A percentile compares a stretch with the other conserved stretches of the same genome.
Conservation (phyloP, 2,797 vertebrate species). For the Erithacus rubecula region DNA sequence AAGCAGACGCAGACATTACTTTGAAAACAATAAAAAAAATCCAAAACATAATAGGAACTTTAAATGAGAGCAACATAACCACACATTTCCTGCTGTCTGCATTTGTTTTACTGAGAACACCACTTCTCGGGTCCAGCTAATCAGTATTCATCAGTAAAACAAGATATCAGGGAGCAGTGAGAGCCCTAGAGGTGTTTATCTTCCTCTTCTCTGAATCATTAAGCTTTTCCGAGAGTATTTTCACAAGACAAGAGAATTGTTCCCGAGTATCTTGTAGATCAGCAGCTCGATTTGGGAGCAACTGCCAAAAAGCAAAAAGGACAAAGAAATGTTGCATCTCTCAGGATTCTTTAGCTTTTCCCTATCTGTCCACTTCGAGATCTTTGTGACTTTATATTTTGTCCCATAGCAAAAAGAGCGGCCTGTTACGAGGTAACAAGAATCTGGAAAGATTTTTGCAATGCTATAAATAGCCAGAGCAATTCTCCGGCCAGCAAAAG, state of each 20-base stretch:
- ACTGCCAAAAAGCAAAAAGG: background rate
- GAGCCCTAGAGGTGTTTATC: background rate
- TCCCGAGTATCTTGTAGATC: background rate
- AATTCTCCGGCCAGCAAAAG: background rate
- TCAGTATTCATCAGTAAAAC: background rate
- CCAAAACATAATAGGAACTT: background rate
- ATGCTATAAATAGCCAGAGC: background rate
- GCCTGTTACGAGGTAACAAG: background rate
- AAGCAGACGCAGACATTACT: background rate
- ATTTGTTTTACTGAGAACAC: background rate
- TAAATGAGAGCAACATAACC: background rate
- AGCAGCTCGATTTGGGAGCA: background rate
- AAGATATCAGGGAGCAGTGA: background rate
- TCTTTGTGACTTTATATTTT: background rate
- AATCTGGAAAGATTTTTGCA: background rate
- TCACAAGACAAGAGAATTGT: background rate
- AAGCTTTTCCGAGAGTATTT: slow-evolving; percentile 5
- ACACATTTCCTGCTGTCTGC: background rate
- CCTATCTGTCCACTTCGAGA: background rate
- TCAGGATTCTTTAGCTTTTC: background rate
- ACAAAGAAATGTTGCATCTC: background rate
- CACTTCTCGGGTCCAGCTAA: background rate
- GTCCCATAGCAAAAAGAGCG: background rate
- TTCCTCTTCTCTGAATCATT: background rate
- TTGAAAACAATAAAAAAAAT: background rate